Evolutionary conservation across 2,888 invertebrate species (phyloP), one percentile per base, ranked within the genome.

Genomic region (Lasioglossum marginatum): DNA sequence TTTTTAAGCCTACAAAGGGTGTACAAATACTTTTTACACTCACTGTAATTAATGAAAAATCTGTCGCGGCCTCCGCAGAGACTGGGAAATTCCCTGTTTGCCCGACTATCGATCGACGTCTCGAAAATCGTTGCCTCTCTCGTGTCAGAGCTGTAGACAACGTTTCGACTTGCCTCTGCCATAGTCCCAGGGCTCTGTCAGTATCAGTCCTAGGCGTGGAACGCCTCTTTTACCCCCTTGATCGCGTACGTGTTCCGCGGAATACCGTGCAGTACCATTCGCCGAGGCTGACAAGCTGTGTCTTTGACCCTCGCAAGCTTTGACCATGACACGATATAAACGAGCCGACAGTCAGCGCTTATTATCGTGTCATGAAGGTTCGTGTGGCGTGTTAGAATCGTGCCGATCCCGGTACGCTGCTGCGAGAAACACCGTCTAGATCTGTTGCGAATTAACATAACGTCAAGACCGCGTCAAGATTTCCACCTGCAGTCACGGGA

Each of bases 281-380:
- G 79, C 60, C 70, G 52, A 81, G 74, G 71, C 80, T 81, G 79
- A 79, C 79, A 60, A 81, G 81, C 77, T 77, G 81, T 89, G 91
- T 89, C 91, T 91, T 91, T 90, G 91, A 90, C 90, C 89, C 87
- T 87, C 76, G 76, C 16, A 87, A 85, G 86, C 87, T 91, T 82
- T 85, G 87, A 90, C 91, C 91, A 83, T 91, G 91, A 91, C 91
- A 90, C 88, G 89, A 87, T 90, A 91, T 84, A 81, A 90, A 83
- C 85, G 85, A 87, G 84, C 81, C 81, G 77, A 88, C 85, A 88
- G 77, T 79, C 87, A 48, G 34, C 84, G 79, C 82, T 83, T 86
- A 84, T 88, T 90, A 90, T 83, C 85, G 85, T 80, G 74, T 60
- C 74, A 75, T 14, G 77, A 66, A 77, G 87, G 77, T 84, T 81